Evolutionary conservation across 35 echinoderm and acorn worm genomes (phyloP), one percentile per base, ranked within the genome.

Genomic region (Apostichopus parvimensis): DNA sequence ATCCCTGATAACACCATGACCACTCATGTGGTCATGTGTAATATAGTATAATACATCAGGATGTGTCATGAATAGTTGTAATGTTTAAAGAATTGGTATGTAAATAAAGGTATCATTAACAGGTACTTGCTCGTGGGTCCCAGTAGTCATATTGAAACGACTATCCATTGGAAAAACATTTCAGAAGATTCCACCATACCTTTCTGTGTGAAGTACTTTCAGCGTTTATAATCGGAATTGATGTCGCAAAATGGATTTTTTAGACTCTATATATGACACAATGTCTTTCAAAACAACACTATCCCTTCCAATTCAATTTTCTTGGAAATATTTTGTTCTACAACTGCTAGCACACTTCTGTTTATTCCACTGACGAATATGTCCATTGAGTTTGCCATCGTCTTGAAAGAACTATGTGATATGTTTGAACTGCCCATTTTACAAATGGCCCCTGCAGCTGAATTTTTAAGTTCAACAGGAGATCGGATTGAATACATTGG

Each of bases 31-130:
- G 23, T 92, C 80, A 75, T 92, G 91, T 11, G 79, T 92, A 56
- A 84, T 5, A 86, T 71, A 72, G 62, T 92, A 57, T 60, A 83
- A 92, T 72, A 92, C 54, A 92, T 92, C 80, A 66, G 79, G 68
- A 72, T 86, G 79, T 13, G 61, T 86, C 59, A 83, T 25, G 17
- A 92, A 28, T 45, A 92, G 65, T 54, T 73, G n/a, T 64, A 83
- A 70, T 92, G 91, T 90, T 54, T 92, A 62, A 86, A 92, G 80
- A 21, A 92, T 92, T 7, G 80, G 91, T 45, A 92, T 83, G 68
- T 85, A 92, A 54, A 92, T 92, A 55, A 92, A 92, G 66, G 91
- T 92, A 73, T 92, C 91, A 86, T 86, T 62, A 15, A 92, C 80
- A 71, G 79, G 58, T 83, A 92, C 91, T 52, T 92, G 91, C 22